Conservation (phyloP, 92 coral and sea anemone genomes). For the Epizoanthus fatuus region DNA sequence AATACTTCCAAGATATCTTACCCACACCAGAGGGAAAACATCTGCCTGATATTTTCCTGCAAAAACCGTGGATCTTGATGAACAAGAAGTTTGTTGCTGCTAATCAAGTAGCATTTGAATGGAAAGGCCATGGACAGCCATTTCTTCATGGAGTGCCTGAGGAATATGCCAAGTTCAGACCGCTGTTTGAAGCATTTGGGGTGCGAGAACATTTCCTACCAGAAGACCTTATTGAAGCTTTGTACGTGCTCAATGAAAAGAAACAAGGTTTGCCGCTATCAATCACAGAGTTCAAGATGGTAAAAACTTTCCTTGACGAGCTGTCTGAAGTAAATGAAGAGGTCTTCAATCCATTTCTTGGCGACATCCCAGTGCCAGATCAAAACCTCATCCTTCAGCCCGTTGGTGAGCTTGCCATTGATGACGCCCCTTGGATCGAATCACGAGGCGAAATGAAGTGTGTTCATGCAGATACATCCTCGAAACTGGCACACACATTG, state of each 20-base stretch:
- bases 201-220: conserved; percentile 79
- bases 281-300: conserved; percentile 81
- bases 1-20: conserved; percentile 77
- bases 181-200: conserved; percentile 82
- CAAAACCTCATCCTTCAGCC: conserved; percentile 69
- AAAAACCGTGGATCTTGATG: conserved; percentile 91
- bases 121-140: conserved; percentile 92
- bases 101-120: conserved; percentile 85
- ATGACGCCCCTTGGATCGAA: conserved; percentile 92
- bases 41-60: conserved; percentile 67
- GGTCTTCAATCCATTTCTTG: conserved; percentile 63
- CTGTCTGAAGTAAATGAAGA: conserved; percentile 69
- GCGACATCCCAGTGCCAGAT: conserved; percentile 91
- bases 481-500: conserved; percentile 81
- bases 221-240: conserved; percentile 83
- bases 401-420: conserved; percentile 87
- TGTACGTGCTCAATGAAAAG: conserved; percentile 80
- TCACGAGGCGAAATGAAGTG: conserved; percentile 62
- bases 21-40: conserved; percentile 74
- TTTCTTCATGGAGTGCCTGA: conserved; percentile 89
- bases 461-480: conserved; percentile 87
- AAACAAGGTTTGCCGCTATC: conserved; percentile 79
- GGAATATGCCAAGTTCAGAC: conserved; percentile 80
- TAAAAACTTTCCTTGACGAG: conserved; percentile 83
- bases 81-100: conserved; percentile 80